Conservation (phyloP, 2,113 vertebrate species). For the Dolichallabes microphthalmus region DNA sequence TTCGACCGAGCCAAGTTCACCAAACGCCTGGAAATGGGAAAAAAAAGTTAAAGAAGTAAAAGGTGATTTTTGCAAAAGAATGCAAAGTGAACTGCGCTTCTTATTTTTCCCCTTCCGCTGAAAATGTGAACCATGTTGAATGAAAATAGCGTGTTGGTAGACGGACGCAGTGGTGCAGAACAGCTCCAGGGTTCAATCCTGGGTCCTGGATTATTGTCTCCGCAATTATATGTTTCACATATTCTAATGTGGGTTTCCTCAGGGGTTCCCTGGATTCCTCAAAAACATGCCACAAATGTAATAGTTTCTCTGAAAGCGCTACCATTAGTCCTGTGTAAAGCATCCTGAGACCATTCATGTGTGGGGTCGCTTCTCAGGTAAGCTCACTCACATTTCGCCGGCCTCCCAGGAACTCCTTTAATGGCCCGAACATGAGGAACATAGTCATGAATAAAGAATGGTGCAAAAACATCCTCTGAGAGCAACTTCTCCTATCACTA, state of each 20-base stretch:
- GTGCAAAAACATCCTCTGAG: no score
- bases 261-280: not conserved
- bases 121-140: not conserved
- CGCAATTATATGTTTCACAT: not conserved
- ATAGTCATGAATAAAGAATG: no score
- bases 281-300: not conserved
- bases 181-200: not conserved
- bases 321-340: no score
- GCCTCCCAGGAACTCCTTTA: no score
- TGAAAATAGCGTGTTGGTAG: not conserved
- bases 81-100: not conserved
- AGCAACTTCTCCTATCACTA: no score
- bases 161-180: not conserved
- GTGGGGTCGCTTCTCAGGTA: no score
- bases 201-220: not conserved
- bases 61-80: not conserved
- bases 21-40: constrained; percentile 72
- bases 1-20: constrained; percentile 85
- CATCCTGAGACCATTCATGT: no score
- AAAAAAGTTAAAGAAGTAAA: not conserved
- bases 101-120: not conserved
- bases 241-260: not conserved
- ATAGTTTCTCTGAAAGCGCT: not conserved
- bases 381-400: no score
- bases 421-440: no score